phyloP scores from a whole-genome alignment of 2,113 vertebrate genomes.

The Spheniscus mendiculus region DNA sequence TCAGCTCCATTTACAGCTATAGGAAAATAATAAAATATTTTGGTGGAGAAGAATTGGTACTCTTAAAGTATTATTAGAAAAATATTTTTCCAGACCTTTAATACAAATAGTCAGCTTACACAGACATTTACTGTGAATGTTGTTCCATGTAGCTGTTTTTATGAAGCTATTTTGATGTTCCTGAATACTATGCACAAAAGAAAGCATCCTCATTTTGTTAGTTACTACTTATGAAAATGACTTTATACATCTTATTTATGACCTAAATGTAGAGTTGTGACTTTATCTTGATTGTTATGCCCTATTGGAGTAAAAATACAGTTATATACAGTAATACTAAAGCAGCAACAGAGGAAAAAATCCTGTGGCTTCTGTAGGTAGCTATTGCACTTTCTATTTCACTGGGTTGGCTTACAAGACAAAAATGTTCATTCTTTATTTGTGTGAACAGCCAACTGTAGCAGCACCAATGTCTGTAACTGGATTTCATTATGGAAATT shows the following conservation, averaged over 20 bases:
- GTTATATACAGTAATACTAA: background rate
- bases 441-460: constrained; percentile 70
- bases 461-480: constrained; percentile 70
- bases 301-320: constrained; percentile 18
- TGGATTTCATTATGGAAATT: constrained; percentile 83
- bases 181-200: background rate
- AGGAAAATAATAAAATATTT: background rate
- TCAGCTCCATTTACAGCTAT: background rate
- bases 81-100: constrained; percentile 6
- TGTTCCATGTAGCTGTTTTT: background rate
- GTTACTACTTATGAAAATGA: background rate
- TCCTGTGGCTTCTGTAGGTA: background rate
- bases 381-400: constrained; percentile 8
- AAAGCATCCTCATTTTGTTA: background rate
- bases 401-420: constrained; percentile 16
- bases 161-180: background rate
- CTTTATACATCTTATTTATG: background rate
- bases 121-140: background rate
- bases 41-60: background rate
- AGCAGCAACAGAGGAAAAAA: background rate
- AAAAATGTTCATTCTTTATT: constrained; percentile 54
- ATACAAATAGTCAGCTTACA: background rate
- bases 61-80: background rate
- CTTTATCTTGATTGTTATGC: constrained; percentile 17
- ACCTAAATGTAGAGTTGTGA: background rate